phyloP scores from a whole-genome alignment of 2,797 vertebrate genomes.

The Acrossocheilus fasciatus region DNA sequence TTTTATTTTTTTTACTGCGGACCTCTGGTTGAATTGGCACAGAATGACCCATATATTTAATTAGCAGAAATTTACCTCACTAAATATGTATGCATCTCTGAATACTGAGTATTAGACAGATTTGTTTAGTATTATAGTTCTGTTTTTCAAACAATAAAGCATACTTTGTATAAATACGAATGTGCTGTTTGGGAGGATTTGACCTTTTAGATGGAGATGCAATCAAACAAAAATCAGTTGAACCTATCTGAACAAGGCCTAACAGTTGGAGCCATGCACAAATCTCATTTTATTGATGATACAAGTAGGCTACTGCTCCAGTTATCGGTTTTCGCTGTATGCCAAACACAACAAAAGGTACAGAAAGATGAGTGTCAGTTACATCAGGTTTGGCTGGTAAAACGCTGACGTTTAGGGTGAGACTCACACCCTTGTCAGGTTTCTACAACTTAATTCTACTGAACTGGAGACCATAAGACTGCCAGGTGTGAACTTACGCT shows the following conservation, averaged over 20 bases:
- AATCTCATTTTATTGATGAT: not conserved
- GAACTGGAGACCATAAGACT: not conserved
- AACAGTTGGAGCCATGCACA: not conserved
- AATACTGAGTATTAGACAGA: no score
- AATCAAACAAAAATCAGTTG: not conserved
- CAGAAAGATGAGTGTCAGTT: not conserved
- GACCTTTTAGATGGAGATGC: not conserved
- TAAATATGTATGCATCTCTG: not conserved
- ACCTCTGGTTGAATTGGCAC: not conserved
- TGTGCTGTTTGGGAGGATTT: not conserved
- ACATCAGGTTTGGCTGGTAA: not conserved
- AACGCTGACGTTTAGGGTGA: not conserved
- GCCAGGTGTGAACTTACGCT: not conserved
- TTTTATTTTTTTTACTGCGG: no score
- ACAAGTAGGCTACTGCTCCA: not conserved
- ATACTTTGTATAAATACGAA: not conserved
- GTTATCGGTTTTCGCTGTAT: not conserved
- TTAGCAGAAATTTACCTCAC: not conserved
- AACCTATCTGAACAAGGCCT: not conserved
- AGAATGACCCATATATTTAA: not conserved
- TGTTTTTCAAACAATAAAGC: not conserved
- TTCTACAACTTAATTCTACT: not conserved
- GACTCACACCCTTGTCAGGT: not conserved
- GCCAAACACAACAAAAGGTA: no score
- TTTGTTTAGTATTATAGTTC: not conserved